Evolutionary conservation across 1,140 invertebrate genomes (phyloP).

Genomic region (Drosophila quadrilineata): DNA sequence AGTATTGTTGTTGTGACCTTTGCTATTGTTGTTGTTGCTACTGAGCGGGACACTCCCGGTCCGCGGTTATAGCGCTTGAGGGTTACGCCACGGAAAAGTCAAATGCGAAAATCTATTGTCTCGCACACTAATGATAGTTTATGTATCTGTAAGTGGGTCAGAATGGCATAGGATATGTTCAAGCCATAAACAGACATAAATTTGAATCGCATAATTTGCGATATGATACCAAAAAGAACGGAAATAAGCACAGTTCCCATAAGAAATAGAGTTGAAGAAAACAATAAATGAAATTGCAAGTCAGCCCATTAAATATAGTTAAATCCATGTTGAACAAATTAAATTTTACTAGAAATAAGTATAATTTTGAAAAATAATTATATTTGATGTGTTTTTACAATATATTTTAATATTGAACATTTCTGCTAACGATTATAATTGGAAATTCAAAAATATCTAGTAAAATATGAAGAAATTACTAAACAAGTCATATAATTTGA

Average conservation of each 20-base stretch:
- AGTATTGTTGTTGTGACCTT: slow-evolving; percentile 1
- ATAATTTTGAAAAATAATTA: no score
- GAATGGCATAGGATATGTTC: slow-evolving; percentile 41
- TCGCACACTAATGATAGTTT: slow-evolving; percentile 56
- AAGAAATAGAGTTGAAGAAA: slow-evolving; percentile 4
- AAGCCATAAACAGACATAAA: slow-evolving; percentile 5
- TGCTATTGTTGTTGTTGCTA: neutral
- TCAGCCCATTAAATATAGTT: slow-evolving; percentile 20
- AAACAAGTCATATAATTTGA: no score
- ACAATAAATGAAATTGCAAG: slow-evolving; percentile 12
- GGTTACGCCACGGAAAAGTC: slow-evolving; percentile 1
- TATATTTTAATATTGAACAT: no score
- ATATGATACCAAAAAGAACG: slow-evolving; percentile 5
- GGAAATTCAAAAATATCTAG: no score
- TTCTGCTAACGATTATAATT: no score
- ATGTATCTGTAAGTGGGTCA: slow-evolving; percentile 61
- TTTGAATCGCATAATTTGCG: slow-evolving; percentile 14
- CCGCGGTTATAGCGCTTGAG: no score
- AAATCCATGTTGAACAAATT: no score
- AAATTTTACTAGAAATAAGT: no score
- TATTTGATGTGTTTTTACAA: no score
- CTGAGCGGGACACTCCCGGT: slow-evolving; percentile 5
- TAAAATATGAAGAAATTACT: no score
- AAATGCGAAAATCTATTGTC: slow-evolving; percentile 12
- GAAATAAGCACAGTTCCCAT: slow-evolving; percentile 30